Evolutionary conservation across 2,888 invertebrate genomes (phyloP).

Genomic region (Habrosyne pyritoides): DNA sequence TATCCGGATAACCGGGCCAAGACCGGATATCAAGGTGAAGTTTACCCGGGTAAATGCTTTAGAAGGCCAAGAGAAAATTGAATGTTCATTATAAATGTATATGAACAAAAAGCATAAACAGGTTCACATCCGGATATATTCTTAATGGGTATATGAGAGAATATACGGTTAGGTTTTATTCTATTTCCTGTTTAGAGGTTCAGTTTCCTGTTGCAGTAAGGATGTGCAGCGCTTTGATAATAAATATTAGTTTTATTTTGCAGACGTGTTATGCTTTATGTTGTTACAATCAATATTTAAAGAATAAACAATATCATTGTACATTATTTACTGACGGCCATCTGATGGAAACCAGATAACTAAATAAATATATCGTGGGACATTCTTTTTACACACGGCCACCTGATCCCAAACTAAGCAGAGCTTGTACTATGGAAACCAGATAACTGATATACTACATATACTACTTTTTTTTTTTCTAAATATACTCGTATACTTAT

Average conservation of each 20-base stretch:
- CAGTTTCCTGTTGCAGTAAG: not conserved
- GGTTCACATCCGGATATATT: constrained; percentile 5
- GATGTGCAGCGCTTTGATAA: not conserved
- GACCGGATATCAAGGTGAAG: constrained; percentile 31
- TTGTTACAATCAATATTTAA: too few relatives aligned
- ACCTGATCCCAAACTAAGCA: too few relatives aligned
- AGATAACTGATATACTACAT: too few relatives aligned
- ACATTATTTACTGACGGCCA: too few relatives aligned
- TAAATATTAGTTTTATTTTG: not conserved
- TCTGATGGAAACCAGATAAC: too few relatives aligned
- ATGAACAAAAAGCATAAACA: not conserved
- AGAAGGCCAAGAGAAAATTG: constrained; percentile 6
- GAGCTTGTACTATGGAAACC: too few relatives aligned
- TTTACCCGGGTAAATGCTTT: constrained; percentile 25
- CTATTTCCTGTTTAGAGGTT: not conserved
- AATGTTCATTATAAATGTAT: constrained; percentile 2
- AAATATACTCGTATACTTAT: too few relatives aligned
- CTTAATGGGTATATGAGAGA: not conserved
- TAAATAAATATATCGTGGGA: too few relatives aligned
- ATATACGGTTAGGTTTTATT: not conserved
- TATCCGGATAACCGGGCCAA: constrained; percentile 32
- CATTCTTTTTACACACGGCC: too few relatives aligned
- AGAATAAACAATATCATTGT: too few relatives aligned
- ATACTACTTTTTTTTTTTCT: too few relatives aligned
- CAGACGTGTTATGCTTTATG: not conserved